These are phyloP conservation scores for Idaea aversata DNA, from an alignment of 2,888 invertebrate species.

Conservation along the genomic window DNA sequence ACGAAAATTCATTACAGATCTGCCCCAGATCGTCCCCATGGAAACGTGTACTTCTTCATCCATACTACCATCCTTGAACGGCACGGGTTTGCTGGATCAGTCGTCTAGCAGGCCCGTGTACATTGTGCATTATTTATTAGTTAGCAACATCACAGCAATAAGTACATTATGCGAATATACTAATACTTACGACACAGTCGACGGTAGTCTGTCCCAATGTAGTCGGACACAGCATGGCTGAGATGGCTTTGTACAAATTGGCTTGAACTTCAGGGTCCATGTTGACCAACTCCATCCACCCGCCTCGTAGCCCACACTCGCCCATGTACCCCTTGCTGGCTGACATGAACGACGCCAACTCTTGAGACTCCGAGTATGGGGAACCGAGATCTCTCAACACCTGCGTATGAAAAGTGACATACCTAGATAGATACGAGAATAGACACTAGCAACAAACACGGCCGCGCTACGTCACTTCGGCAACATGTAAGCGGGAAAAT, in stretches of 20 bases:
- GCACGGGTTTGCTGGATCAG: too few relatives aligned
- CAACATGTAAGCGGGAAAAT: too few relatives aligned
- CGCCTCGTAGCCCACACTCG: constrained; percentile 97
- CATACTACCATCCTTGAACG: not conserved
- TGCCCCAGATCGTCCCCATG: not conserved
- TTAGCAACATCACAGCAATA: too few relatives aligned
- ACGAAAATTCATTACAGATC: not conserved
- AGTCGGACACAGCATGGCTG: constrained; percentile 93
- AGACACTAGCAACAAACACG: too few relatives aligned
- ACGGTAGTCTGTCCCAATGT: constrained; percentile 95
- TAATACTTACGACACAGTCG: constrained; percentile 87
- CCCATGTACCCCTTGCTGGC: constrained; percentile 96
- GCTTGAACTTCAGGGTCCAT: constrained; percentile 87
- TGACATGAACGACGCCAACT: constrained; percentile 97
- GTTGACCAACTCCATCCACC: constrained; percentile 95
- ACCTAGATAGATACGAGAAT: too few relatives aligned
- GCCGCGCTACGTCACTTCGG: too few relatives aligned
- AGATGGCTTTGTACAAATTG: constrained; percentile 90
- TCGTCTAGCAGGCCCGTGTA: too few relatives aligned
- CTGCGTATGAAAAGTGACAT: constrained; percentile 39
- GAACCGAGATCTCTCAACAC: constrained; percentile 93
- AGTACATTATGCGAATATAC: constrained; percentile 24
- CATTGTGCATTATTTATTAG: too few relatives aligned
- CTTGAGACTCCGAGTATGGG: constrained; percentile 83
- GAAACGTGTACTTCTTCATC: not conserved